Base-by-base conservation (phyloP, 2,797 vertebrate species). In the Artibeus jamaicensis region DNA sequence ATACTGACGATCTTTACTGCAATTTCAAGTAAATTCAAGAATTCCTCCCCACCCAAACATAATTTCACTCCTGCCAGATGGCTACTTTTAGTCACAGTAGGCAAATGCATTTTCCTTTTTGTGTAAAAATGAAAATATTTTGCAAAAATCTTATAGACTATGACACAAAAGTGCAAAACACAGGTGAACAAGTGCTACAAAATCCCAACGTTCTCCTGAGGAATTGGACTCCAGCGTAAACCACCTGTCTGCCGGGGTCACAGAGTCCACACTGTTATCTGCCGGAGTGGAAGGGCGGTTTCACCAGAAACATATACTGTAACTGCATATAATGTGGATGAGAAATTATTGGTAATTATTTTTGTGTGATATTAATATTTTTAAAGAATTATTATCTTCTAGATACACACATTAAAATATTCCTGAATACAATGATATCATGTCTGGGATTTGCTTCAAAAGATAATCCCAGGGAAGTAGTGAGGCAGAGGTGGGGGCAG, bases 71-170 rank as follows among this genome's bases (percentile, higher is more conserved):
- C 37, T 76, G 42, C 24, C 16, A 95, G 57, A 57, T 81, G 59
- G 42, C 22, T 70, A 83, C 34, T 94, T 87, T 86, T 78, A 78
- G 46, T 48, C 44, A 65, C 2, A 68, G 16, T 34, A 74, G 50
- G 24, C 22, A 95, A 85, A 48, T n/a, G 2, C 26, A 65, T 88
- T 91, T 94, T 91, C 44, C 9, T 68, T 83, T 94, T 57, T 22
- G 22, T 44, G 50, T 86, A n/a, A 78, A 84, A 82, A 86, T 77
- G 34, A 94, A 94, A 89, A 78, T 83, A 57, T 86, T 82, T 90
- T 86, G 21, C 26, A 14, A 59, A 86, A 83, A 22, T 57, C 71
- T 73, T 67, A 59, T 3, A 74, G 26, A 91, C 65, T 37, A 55
- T 76, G 39, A 65, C 24, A 67, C 26, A 29, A 89, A 85, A 46